These are phyloP conservation scores for Melipona bicolor DNA, from an alignment of 2,888 invertebrate species.

Conservation along the genomic window DNA sequence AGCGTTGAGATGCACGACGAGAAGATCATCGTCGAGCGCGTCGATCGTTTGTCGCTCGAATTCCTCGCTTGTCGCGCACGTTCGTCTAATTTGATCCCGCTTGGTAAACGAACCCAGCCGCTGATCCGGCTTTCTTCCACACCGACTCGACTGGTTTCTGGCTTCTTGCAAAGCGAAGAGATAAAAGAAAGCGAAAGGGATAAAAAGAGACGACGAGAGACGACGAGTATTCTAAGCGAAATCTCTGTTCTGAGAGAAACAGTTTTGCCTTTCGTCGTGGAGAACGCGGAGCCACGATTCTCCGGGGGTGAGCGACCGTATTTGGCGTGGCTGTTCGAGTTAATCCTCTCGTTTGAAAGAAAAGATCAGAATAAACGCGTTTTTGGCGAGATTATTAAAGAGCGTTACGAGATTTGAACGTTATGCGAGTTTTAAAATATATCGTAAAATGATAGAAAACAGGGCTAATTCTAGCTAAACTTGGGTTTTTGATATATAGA, in stretches of 20 bases:
- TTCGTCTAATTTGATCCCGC: slow-evolving; percentile 54
- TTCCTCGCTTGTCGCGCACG: slow-evolving; percentile 48
- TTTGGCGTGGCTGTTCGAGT: slow-evolving; percentile 68
- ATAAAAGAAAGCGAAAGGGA: slow-evolving; percentile 61
- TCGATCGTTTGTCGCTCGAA: slow-evolving; percentile 29
- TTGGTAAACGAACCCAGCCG: slow-evolving; percentile 36
- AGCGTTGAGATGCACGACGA: slow-evolving; percentile 20
- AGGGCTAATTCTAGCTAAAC: too few relatives aligned
- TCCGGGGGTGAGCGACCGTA: slow-evolving; percentile 76
- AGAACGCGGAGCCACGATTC: slow-evolving; percentile 47
- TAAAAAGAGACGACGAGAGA: not conserved
- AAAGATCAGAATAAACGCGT: not conserved
- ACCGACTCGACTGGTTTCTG: slow-evolving; percentile 33
- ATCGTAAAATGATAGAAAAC: too few relatives aligned
- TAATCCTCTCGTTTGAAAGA: slow-evolving; percentile 7
- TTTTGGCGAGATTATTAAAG: not conserved
- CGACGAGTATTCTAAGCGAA: slow-evolving; percentile 64
- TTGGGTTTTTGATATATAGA: too few relatives aligned
- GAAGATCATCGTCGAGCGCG: slow-evolving; percentile 4
- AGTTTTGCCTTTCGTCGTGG: slow-evolving; percentile 37
- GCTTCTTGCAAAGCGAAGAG: slow-evolving; percentile 72
- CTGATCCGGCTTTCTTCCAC: slow-evolving; percentile 11
- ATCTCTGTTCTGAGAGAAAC: slow-evolving; percentile 58
- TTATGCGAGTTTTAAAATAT: too few relatives aligned
- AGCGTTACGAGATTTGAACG: too few relatives aligned